These are phyloP conservation scores for Gulo gulo DNA, from an alignment of 2,113 vertebrate species.

Conservation along the genomic window DNA sequence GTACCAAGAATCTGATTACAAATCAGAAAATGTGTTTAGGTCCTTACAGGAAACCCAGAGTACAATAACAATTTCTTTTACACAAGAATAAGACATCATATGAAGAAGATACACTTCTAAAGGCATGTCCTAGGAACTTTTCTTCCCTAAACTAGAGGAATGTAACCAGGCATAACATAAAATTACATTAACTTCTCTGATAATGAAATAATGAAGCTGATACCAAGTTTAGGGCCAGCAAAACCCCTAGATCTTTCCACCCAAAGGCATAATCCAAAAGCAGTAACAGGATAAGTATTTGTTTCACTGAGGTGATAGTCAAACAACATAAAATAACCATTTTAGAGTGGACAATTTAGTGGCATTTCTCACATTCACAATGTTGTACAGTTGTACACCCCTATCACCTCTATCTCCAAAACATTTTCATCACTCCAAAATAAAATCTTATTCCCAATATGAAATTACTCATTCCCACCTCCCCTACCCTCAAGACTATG, in stretches of 20 bases:
- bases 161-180: not conserved
- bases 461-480: not conserved
- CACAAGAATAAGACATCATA: not conserved
- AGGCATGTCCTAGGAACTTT: not conserved
- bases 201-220: not conserved
- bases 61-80: not conserved
- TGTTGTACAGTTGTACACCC: no score
- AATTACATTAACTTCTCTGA: not conserved
- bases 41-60: not conserved
- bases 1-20: not conserved
- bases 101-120: not conserved
- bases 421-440: not conserved
- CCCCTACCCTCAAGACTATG: not conserved
- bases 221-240: not conserved
- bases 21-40: not conserved
- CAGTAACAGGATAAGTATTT: not conserved
- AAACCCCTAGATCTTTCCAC: not conserved
- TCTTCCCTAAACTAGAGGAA: not conserved
- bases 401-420: not conserved
- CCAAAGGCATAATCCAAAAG: not conserved
- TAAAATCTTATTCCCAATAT: not conserved
- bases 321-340: not conserved
- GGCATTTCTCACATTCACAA: not conserved
- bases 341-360: not conserved
- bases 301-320: not conserved